A percentile compares a stretch with the other conserved stretches of the same genome.
Conservation (phyloP, 2,888 invertebrate genomes). For the Macroteleia sp. region DNA sequence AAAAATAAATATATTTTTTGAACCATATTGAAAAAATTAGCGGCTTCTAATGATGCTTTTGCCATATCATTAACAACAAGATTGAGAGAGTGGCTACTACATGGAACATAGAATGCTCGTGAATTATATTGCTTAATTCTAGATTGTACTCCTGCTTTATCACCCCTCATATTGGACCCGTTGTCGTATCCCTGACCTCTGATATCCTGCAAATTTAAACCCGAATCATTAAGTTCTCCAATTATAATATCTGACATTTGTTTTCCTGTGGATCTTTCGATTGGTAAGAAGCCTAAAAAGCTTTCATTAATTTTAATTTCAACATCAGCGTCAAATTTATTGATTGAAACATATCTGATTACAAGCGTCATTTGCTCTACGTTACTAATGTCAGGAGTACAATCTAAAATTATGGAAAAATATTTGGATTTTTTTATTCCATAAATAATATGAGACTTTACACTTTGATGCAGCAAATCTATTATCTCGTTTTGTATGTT, state of each 20-base stretch:
- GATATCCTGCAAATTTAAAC: conserved; percentile 70
- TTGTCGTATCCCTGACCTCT: conserved; percentile 78
- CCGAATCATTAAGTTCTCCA: conserved; percentile 63
- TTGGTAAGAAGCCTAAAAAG: conserved; percentile 54
- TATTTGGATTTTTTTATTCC: conserved; percentile 62
- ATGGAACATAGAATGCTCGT: conserved; percentile 54
- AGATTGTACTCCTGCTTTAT: conserved; percentile 75
- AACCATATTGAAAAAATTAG: too few species aligned
- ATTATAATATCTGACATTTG: conserved; percentile 41
- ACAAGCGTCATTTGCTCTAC: conserved; percentile 69
- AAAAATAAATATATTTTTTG: too few species aligned
- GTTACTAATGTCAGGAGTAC: conserved; percentile 68
- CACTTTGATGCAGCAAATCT: too few species aligned
- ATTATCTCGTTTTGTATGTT: too few species aligned
- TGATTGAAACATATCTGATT: conserved; percentile 44
- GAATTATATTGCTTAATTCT: conserved; percentile 70
- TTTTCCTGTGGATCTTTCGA: conserved; percentile 21
- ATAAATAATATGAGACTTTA: too few species aligned
- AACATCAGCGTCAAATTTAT: conserved; percentile 16
- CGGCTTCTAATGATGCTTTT: too few species aligned
- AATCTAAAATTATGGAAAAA: conserved; percentile 70
- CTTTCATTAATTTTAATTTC: conserved; percentile 35
- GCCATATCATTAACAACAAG: conserved; percentile 41
- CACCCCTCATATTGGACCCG: conserved; percentile 76
- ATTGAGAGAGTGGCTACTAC: conserved; percentile 39